These are phyloP conservation scores for Thymallus thymallus DNA, from an alignment of 2,113 vertebrate genomes.

Conservation along the genomic window DNA sequence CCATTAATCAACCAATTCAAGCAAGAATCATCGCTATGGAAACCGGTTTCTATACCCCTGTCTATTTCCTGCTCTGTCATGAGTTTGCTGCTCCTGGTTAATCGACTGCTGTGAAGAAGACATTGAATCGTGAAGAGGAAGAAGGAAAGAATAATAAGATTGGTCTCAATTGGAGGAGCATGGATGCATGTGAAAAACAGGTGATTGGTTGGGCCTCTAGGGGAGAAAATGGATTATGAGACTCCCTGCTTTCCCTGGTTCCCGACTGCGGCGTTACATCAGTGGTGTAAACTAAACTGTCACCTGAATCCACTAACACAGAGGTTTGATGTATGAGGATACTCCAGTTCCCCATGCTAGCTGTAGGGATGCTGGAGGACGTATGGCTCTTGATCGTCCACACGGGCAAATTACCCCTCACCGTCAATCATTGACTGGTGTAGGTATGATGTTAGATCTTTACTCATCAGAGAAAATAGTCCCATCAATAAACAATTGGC, in stretches of 20 bases:
- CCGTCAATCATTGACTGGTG: background rate
- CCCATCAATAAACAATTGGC: slow-evolving; percentile 5
- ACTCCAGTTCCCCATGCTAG: background rate
- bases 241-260: background rate
- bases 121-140: background rate
- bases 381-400: background rate
- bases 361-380: background rate
- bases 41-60: slow-evolving; percentile 41
- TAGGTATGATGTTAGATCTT: background rate
- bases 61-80: slow-evolving; percentile 50
- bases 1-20: slow-evolving; percentile 67
- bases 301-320: background rate
- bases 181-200: background rate
- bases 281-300: background rate
- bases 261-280: background rate
- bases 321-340: background rate
- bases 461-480: background rate
- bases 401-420: background rate
- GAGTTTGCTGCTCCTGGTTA: slow-evolving; percentile 39
- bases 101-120: slow-evolving; percentile 31
- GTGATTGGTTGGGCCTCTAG: background rate
- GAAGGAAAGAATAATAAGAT: background rate
- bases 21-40: slow-evolving; percentile 62
- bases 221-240: background rate
- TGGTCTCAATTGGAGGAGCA: background rate